Conservation (phyloP, 1,140 invertebrate species). For the Monomorium pharaonis region DNA sequence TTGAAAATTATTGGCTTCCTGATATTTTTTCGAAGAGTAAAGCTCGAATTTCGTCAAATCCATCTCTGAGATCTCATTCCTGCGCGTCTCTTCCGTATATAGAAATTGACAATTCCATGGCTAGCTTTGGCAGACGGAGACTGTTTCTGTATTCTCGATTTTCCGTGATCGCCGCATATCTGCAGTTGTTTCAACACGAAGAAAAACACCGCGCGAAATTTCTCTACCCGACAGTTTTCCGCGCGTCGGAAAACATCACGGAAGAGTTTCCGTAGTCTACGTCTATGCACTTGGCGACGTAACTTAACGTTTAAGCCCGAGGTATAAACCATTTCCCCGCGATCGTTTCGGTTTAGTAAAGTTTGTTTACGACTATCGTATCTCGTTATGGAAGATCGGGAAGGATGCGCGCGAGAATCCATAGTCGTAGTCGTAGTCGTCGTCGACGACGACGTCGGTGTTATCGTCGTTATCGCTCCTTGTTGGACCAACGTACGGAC, state of each 20-base stretch:
- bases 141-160: constrained; percentile 1
- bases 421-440: constrained; percentile 8
- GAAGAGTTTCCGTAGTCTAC: constrained; percentile 17
- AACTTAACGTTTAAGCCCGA: constrained; percentile 48
- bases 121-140: neutral
- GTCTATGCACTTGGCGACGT: constrained; percentile 25
- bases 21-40: neutral
- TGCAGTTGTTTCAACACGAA: neutral
- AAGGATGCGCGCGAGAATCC: constrained; percentile 36
- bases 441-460: neutral
- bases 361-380: constrained; percentile 61
- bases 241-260: neutral
- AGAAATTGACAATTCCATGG: neutral
- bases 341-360: constrained; percentile 63
- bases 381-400: constrained; percentile 60
- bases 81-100: neutral
- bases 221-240: neutral
- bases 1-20: neutral
- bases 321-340: constrained; percentile 53
- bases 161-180: neutral
- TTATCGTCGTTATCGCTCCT: constrained; percentile 53
- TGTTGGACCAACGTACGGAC: constrained; percentile 38
- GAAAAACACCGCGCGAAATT: neutral
- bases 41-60: neutral
- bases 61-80: neutral